Conservation (phyloP, 2,888 invertebrate genomes). For the Napeogenes sylphis region DNA sequence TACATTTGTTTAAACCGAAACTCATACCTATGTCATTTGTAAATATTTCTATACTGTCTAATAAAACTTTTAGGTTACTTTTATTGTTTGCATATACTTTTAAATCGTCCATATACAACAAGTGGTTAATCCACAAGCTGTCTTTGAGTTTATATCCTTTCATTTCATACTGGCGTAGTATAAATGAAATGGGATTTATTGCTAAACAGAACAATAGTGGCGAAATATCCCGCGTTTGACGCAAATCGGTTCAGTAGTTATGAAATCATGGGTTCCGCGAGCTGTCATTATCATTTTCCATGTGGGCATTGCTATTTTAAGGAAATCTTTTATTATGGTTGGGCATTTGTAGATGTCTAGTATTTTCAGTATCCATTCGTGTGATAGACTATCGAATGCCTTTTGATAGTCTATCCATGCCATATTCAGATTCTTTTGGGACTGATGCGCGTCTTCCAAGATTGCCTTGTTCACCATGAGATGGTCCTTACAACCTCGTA, state of each 20-base stretch:
- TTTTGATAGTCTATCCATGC: constrained; percentile 22
- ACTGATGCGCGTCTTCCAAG: constrained; percentile 21
- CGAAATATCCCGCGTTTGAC: constrained; percentile 21
- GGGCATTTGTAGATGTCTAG: constrained; percentile 16
- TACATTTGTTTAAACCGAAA: constrained; percentile 25
- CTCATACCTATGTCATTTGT: constrained; percentile 22
- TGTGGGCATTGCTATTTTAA: constrained; percentile 8
- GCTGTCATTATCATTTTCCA: constrained; percentile 23
- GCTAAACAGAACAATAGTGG: constrained; percentile 27
- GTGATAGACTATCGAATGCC: constrained; percentile 1
- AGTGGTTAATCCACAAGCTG: constrained; percentile 20
- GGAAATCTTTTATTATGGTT: constrained; percentile 1
- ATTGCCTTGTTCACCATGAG: constrained; percentile 24
- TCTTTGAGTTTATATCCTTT: constrained; percentile 28
- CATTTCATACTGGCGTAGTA: constrained; percentile 23
- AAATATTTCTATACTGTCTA: constrained; percentile 23
- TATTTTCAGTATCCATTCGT: constrained; percentile 6
- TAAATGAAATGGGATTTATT: constrained; percentile 26
- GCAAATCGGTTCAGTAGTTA: constrained; percentile 19
- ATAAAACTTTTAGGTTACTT: constrained; percentile 17
- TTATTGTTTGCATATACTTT: constrained; percentile 27
- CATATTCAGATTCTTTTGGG: constrained; percentile 24
- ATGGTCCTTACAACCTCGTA: constrained; percentile 13
- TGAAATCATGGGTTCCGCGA: constrained; percentile 1
- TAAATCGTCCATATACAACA: constrained; percentile 31